Evolutionary conservation across 1,140 invertebrate species (phyloP), one percentile per base, ranked within the genome.

Genomic region (Ceratina australensis): DNA sequence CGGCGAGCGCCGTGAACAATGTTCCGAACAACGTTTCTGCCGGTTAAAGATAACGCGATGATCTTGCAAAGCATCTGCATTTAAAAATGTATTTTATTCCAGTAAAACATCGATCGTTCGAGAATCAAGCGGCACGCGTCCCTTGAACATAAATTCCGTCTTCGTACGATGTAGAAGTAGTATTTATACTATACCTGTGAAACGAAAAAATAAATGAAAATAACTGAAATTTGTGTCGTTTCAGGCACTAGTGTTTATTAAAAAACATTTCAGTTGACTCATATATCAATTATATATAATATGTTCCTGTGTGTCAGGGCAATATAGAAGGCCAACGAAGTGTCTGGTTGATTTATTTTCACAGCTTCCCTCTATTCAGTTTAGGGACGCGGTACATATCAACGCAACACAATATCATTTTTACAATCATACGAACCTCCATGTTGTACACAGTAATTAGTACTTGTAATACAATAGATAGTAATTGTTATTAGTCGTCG

Each of bases 331-430:
- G 63, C 73, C 24, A 67, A 49, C 20, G 42, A 85, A 85, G 79
- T 85, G 83, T 81, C 56, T 78, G 84, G 84, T 86, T 86, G 84
- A 86, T 86, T 86, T 86, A 86, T 86, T 86, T 76, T 73, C 75
- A 81, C 81, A 83, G 61, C 78, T 81, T 84, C 80, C 80, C 18
- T 72, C 47, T 60, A 4, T 8, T 79, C 57, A 81, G 80, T 60
- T 60, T 78, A 86, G 78, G 84, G 81, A 68, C 67, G 81, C 79
- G 78, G 78, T 86, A 86, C 84, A 86, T 60, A 76, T 81, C 81
- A 86, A 86, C 84, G 73, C 74, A 85, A 86, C 83, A 85, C 69
- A 80, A 42, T 82, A 85, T 81, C 73, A 83, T 78, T 85, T 86
- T 85, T 86, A 86, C 84, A 82, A 85, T 81, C 83, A 83, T 86